These are phyloP conservation scores for Corythoichthys intestinalis DNA, from an alignment of 2,113 vertebrate species.

Conservation along the genomic window DNA sequence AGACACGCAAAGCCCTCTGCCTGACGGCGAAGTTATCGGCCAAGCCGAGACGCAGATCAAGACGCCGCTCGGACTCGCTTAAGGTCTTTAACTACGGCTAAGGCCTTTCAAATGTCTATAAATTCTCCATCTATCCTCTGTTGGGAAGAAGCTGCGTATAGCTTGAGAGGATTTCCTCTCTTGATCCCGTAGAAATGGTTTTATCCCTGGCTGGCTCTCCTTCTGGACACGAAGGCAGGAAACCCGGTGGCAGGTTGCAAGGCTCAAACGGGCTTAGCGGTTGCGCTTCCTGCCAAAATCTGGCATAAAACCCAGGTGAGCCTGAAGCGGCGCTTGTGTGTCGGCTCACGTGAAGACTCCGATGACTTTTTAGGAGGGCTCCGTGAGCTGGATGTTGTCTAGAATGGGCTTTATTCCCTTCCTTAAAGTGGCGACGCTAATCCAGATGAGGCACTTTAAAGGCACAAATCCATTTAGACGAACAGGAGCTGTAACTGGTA, in stretches of 20 bases:
- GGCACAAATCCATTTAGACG: slow-evolving; percentile 14
- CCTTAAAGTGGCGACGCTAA: not conserved
- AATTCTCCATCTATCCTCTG: slow-evolving; percentile 49
- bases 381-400: not conserved
- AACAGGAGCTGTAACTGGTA: slow-evolving; percentile 3
- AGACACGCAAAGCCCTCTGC: slow-evolving; percentile 42
- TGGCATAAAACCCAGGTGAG: slow-evolving; percentile 2
- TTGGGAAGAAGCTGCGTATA: slow-evolving; percentile 41
- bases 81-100: slow-evolving; percentile 52
- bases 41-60: slow-evolving; percentile 59
- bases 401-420: not conserved
- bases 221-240: slow-evolving; percentile 32
- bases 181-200: slow-evolving; percentile 63
- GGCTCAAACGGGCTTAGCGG: slow-evolving; percentile 51
- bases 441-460: slow-evolving; percentile 20
- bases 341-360: not conserved
- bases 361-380: not conserved
- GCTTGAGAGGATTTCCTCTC: slow-evolving; percentile 59
- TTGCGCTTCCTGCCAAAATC: slow-evolving; percentile 32
- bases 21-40: slow-evolving; percentile 63
- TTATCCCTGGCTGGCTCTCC: slow-evolving; percentile 49
- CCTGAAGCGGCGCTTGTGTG: not conserved
- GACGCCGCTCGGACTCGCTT: slow-evolving; percentile 37
- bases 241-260: slow-evolving; percentile 49
- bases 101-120: slow-evolving; percentile 63